Evolutionary conservation across 2,113 vertebrate genomes (phyloP).

Genomic region (Vimba vimba): DNA sequence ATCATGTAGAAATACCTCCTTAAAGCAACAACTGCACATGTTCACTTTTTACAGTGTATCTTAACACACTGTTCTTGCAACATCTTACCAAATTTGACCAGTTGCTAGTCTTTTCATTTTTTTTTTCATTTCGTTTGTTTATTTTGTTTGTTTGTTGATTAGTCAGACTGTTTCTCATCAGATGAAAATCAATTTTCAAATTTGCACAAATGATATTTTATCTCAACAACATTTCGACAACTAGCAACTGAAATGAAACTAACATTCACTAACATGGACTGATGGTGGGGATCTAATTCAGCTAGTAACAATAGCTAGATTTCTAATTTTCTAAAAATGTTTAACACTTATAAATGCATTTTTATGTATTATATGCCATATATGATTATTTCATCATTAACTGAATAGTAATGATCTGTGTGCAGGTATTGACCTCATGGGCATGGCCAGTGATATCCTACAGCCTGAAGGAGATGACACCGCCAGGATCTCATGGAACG

Average conservation of each 20-base stretch:
- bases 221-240: neutral
- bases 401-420: neutral
- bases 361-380: neutral
- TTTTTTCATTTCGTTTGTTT: neutral
- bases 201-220: neutral
- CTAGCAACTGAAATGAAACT: neutral
- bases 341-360: neutral
- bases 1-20: too few species aligned
- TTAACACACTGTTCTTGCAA: neutral
- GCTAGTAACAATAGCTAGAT: too few species aligned
- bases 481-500: slow-evolving; percentile 80
- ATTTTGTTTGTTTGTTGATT: neutral
- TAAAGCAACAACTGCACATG: neutral
- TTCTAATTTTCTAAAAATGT: too few species aligned
- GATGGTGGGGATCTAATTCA: too few species aligned
- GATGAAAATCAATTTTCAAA: neutral
- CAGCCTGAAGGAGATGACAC: slow-evolving; percentile 75
- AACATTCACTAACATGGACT: neutral
- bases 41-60: too few species aligned
- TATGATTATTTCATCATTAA: neutral
- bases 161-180: neutral
- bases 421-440: slow-evolving; percentile 83
- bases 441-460: slow-evolving; percentile 74
- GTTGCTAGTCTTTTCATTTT: neutral
- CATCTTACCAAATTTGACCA: neutral